Percentiles rank a stretch among this genome's conserved stretches.
phyloP scores from a whole-genome alignment of 2,113 vertebrate genomes.

The Anser cygnoides region DNA sequence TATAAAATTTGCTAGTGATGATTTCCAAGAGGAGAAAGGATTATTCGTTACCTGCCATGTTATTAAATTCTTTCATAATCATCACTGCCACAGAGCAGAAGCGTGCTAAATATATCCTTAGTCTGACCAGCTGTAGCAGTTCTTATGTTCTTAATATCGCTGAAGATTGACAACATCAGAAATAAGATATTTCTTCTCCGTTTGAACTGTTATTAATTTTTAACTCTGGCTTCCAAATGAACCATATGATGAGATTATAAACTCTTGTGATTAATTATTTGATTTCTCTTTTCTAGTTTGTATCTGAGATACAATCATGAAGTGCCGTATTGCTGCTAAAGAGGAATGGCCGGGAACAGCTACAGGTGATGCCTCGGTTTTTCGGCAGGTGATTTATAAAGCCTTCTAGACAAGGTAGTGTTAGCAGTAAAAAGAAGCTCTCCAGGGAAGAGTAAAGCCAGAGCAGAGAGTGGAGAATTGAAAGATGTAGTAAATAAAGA shows the following conservation, averaged over 20 bases:
- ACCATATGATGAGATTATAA: not conserved
- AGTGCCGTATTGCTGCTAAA: accelerated
- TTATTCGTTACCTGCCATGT: constrained; percentile 29
- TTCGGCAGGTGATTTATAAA: constrained; percentile 43
- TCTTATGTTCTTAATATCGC: not conserved
- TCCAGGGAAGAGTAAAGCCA: constrained; percentile 13
- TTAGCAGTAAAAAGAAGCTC: constrained; percentile 25
- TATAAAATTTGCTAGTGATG: not conserved
- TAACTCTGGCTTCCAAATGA: not conserved
- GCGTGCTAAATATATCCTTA: not conserved
- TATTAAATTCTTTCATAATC: constrained; percentile 34
- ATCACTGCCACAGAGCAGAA: not conserved
- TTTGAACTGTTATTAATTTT: not conserved
- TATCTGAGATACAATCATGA: accelerated
- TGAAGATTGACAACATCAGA: not conserved
- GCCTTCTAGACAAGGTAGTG: constrained; percentile 4
- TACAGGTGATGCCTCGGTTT: not conserved
- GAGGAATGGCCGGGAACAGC: not conserved
- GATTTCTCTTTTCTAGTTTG: not conserved
- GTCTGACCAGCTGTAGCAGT: not conserved
- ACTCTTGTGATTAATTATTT: not conserved
- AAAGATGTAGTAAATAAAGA: not conserved
- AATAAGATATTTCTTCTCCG: not conserved
- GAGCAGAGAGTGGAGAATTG: not conserved
- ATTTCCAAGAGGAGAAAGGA: not conserved